Base-by-base conservation (phyloP, 1,140 invertebrate species). In the Neuroterus valhalla region DNA sequence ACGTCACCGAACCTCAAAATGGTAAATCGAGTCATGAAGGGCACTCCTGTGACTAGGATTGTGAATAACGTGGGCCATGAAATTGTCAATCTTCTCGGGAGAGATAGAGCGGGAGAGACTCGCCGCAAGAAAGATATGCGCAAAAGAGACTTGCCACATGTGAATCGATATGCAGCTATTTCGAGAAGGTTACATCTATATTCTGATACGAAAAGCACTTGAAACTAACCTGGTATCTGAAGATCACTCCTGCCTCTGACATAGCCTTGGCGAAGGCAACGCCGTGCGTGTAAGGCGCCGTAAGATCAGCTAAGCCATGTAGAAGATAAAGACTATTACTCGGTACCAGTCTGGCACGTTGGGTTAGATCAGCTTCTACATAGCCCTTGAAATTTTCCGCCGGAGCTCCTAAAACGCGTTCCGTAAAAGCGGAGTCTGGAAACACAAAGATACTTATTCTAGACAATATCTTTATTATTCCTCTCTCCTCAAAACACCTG, bases 361-460 rank as follows among this genome's bases (percentile, higher is more conserved):
- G 94, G 15, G 96, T 96, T 71, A 97, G 94, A 89, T 98, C 97
- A 21, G 96, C 94, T 84, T 96, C 95, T 79, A 97, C 96, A 89
- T 99, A 99, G 43, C 95, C 96, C 84, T 96, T 96, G 88, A 95
- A 96, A 89, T 98, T 98, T 81, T 97, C 96, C 15, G 92, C 93
- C 50, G 97, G 97, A 48, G 94, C 91, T 15, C 97, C 97, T 78
- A 99, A 93, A 82, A 98, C 94, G 71, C 96, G 92, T 90, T 99
- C 97, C 92, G 97, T 98, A 86, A 98, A 98, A 6, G 96, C 96
- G 21, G 97, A 97, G 91, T 98, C 97, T 99, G 84, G 2, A 88
- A 89, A 83, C 10, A 15, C 0, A 67, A 71, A 43, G 31, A 26
- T 12, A n/a, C 26, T 14, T 62, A 2, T 15, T 62, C 31, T 8